Percentiles rank a stretch among this genome's conserved stretches.
These are phyloP conservation scores for Dicaeum eximium DNA, from an alignment of 2,113 vertebrate species.

Conservation along the genomic window DNA sequence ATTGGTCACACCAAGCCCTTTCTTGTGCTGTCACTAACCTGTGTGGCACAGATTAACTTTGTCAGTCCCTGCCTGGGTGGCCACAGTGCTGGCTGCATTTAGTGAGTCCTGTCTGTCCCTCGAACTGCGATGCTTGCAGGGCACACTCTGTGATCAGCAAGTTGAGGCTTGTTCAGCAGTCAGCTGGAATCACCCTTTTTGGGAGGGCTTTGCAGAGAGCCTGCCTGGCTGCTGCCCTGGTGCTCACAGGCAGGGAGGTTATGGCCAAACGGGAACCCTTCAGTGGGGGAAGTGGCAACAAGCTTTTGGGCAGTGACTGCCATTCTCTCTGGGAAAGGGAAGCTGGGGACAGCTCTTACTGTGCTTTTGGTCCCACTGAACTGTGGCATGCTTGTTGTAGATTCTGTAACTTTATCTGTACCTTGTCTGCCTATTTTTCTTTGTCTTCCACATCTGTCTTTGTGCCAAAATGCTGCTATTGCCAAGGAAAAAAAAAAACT, in stretches of 20 bases:
- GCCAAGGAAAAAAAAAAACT: neutral
- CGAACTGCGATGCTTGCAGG: rapidly evolving
- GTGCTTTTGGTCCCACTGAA: neutral
- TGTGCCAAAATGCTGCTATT: conserved; percentile 45
- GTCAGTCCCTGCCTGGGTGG: neutral
- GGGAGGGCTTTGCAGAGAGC: neutral
- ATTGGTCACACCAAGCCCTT: neutral
- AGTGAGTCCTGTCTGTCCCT: neutral
- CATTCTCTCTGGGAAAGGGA: neutral
- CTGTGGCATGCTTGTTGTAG: neutral
- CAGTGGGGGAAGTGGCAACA: neutral
- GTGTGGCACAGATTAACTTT: neutral
- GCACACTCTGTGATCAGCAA: neutral
- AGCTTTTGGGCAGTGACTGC: conserved; percentile 20
- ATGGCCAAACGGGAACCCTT: neutral
- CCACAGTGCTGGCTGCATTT: neutral
- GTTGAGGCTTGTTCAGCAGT: neutral
- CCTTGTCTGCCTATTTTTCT: conserved; percentile 4
- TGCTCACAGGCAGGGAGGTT: neutral
- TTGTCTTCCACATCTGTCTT: neutral
- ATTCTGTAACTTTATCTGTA: conserved; percentile 36
- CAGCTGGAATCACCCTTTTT: neutral
- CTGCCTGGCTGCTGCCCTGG: neutral
- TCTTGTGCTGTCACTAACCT: neutral
- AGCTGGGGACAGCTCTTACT: neutral